Evolutionary conservation across 2,797 vertebrate genomes (phyloP), one percentile per base, ranked within the genome.

Genomic region (Acestrorhynchus altus): DNA sequence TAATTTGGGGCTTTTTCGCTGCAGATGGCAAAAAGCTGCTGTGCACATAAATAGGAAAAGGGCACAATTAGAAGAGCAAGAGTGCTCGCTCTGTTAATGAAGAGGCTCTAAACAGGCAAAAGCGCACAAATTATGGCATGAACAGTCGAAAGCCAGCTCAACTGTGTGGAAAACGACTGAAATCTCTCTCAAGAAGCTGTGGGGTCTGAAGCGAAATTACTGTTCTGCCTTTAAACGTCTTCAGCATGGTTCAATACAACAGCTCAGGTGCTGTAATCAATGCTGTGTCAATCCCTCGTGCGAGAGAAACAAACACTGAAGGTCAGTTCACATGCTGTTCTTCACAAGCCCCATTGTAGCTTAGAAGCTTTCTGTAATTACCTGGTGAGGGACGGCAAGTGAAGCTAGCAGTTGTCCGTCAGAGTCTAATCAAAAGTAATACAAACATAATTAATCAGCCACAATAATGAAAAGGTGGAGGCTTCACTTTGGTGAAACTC

Each of bases 41-140:
- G 64, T 28, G 65, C 66, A 81, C 74, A 84, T 76, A 56, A 81
- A 79, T 35, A 66, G 54, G 18, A 65, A 52, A 20, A 65, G 54
- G 66, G 31, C 8, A 76, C 72, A 72, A 81, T 78, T 70, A 79
- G 18, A 47, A 57, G 15, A 28, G 49, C 47, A 66, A 65, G 44
- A 54, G 64, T 57, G 35, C 35, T 46, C 42, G 22, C 64, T 47
- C 44, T 22, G 11, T 64, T 64, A 64, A 64, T 64, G 61, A 64
- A 64, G 61, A 39, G 61, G 6, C 39, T 42, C n/a, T 40, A 42
- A 64, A 64, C 10, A 20, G 13, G 61, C 10, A 11, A 64, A 42
- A n/a, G 22, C 44, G 18, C 63, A 65, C 42, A 64, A 42, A 64
- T 22, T 22, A 22, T 12, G 13, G 39, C 18, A 44, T 9, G 6